Percentiles rank a stretch among this genome's conserved stretches.
These are phyloP conservation scores for Dolichotis patagonum DNA, from an alignment of 2,113 vertebrate species.

Conservation along the genomic window DNA sequence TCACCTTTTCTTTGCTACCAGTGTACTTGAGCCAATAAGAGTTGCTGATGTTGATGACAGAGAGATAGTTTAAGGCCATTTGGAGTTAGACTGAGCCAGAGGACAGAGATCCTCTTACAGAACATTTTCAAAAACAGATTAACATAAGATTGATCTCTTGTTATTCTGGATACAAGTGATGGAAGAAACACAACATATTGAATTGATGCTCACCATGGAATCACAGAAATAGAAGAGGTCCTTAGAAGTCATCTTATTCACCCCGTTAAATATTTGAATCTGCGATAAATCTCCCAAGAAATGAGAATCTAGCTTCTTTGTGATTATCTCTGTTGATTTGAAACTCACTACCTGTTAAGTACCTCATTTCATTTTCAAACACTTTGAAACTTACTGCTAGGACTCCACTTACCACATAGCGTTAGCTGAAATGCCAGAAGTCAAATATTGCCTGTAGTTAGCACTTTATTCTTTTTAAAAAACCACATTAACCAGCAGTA, in stretches of 20 bases:
- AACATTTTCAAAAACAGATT: conserved; percentile 39
- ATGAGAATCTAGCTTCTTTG: not conserved
- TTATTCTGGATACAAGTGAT: not conserved
- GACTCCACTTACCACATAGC: conserved; percentile 34
- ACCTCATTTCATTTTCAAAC: conserved; percentile 50
- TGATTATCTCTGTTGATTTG: conserved; percentile 28
- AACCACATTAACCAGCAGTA: conserved; percentile 63
- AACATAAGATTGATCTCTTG: not conserved
- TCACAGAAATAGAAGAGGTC: not conserved
- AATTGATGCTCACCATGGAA: conserved; percentile 28
- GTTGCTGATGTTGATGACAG: conserved; percentile 2
- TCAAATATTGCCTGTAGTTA: conserved; percentile 53
- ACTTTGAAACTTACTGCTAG: conserved; percentile 18
- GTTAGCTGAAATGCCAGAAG: conserved; percentile 52
- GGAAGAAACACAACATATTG: not conserved
- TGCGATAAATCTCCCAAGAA: conserved; percentile 36
- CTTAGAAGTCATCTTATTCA: conserved; percentile 16
- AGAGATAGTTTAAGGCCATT: conserved; percentile 36
- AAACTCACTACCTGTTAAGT: conserved; percentile 42
- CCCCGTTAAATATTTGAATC: not conserved
- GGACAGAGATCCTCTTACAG: conserved; percentile 6
- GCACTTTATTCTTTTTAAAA: conserved; percentile 61
- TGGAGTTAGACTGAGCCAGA: conserved; percentile 37
- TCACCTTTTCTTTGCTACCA: conserved; percentile 36
- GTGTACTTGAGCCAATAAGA: conserved; percentile 7